Base-by-base conservation (phyloP, 2,797 vertebrate genomes). In the Chelmon rostratus region DNA sequence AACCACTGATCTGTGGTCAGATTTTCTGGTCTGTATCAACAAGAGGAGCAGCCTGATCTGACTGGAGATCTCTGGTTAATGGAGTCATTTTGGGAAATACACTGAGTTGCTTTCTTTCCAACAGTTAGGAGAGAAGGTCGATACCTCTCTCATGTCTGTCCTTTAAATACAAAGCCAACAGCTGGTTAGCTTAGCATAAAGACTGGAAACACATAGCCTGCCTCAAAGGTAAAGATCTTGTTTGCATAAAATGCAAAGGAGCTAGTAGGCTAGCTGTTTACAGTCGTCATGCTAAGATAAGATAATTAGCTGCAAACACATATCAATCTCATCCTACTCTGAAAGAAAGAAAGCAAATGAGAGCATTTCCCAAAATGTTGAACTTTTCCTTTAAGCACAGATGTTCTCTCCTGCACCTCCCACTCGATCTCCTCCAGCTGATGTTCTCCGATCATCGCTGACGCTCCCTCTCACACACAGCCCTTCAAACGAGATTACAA, bases 1-100 rank as follows among this genome's bases (percentile, higher is more conserved):
- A 68, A 86, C 80, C 83, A 69, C 80, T 68, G 81, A 88, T 73
- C 81, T 70, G 46, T 9, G 7, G 79, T 90, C 91, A 88, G 86
- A 82, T 64, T 28, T 56, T 69, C 42, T 13, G 31, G 70, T 37
- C 21, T 8, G 49, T 72, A 35, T 8, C 46, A 37, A 16, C 12
- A 49, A 9, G 38, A 50, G 15, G 13, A 38, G 35, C 1, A 0
- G 33, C 12, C 38, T 38, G 25, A 68, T 79, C 85, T 89, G 88
- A 90, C 78, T 10, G 21, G 19, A 58, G 84, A 82, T 40, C 75
- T 84, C 49, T 85, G 87, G 75, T 85, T 85, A 69, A 82, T 75
- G 78, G 56, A 82, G 54, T 31, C 83, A 73, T 74, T 81, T 86
- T 64, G 63, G 71, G 49, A 54, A 57, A 76, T 44, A 5, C 33